Conservation (phyloP, 2,113 vertebrate species). For the Bos javanicus region DNA sequence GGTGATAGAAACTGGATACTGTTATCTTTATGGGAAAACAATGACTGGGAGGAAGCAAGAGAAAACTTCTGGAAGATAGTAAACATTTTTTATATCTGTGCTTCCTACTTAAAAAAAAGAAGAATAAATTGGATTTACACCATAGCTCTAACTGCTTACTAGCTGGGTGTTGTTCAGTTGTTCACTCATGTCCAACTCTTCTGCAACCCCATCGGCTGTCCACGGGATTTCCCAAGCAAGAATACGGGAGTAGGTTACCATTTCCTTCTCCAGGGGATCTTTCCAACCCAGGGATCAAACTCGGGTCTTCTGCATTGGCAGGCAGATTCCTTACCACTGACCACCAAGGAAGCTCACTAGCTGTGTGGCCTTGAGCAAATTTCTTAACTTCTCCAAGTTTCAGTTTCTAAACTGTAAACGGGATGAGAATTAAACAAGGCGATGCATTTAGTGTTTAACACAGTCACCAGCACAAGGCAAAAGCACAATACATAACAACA, state of each 20-base stretch:
- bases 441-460: background rate
- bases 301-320: background rate
- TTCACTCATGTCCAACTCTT: background rate
- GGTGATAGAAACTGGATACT: background rate
- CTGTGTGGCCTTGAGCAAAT: background rate
- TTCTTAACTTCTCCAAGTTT: background rate
- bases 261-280: background rate
- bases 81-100: background rate
- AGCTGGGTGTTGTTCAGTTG: background rate
- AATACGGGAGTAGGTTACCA: background rate
- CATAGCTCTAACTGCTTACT: background rate
- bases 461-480: fast-evolving
- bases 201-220: background rate
- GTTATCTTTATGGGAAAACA: background rate
- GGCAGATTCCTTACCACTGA: background rate
- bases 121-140: background rate
- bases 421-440: background rate
- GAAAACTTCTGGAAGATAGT: background rate
- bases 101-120: background rate
- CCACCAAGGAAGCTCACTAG: background rate
- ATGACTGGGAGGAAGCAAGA: background rate
- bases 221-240: background rate
- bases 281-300: background rate
- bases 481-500: fast-evolving
- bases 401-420: background rate